These are phyloP conservation scores for Chaetorhynchus papuensis DNA, from an alignment of 2,113 vertebrate species.

Conservation along the genomic window DNA sequence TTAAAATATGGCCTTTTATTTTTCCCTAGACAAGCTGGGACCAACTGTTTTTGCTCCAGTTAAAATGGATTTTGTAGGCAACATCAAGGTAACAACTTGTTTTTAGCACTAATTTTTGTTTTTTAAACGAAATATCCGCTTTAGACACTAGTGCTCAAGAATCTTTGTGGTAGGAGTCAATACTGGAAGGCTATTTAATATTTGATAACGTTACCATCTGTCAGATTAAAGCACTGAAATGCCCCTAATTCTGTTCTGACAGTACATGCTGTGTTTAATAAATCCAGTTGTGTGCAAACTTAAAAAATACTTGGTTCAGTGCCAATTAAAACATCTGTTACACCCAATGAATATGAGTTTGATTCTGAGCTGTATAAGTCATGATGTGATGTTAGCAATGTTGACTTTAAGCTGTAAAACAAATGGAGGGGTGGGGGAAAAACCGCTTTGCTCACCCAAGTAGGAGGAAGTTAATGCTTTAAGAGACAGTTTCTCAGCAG, in stretches of 20 bases:
- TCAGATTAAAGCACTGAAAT: neutral
- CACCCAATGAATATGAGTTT: neutral
- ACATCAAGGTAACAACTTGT: constrained; percentile 86
- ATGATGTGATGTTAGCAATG: neutral
- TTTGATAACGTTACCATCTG: neutral
- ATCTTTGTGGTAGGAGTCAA: neutral
- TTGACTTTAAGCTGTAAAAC: neutral
- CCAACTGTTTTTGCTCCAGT: constrained; percentile 98
- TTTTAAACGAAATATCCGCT: neutral
- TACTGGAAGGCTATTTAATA: neutral
- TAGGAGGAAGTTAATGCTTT: neutral
- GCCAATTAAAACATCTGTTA: neutral
- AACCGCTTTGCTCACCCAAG: neutral
- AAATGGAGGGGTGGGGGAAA: accelerated
- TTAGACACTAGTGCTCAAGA: neutral
- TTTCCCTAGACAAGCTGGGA: constrained; percentile 88
- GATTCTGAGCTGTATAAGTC: neutral
- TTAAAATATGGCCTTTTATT: neutral
- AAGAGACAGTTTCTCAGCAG: neutral
- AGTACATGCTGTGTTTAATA: neutral
- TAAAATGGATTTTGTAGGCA: constrained; percentile 99
- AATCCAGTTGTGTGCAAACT: neutral
- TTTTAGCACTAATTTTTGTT: neutral
- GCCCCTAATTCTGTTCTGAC: neutral
- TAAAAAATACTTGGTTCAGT: neutral